Evolutionary conservation across 2,888 invertebrate species (phyloP).

Genomic region (Seladonia tumulorum): DNA sequence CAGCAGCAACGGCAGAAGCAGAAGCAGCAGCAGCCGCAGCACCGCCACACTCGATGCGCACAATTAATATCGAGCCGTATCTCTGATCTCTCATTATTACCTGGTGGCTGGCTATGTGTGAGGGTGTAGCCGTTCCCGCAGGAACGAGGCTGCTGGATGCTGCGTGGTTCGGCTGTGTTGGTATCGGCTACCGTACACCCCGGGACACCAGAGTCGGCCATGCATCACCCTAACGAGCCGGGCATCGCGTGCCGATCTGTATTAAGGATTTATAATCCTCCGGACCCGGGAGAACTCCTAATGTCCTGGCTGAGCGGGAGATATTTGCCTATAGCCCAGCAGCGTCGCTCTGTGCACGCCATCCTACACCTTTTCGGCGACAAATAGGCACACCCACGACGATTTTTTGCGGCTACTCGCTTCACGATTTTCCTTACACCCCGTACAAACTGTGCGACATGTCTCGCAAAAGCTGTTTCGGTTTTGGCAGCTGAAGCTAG

Average conservation of each 20-base stretch:
- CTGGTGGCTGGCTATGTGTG: conserved; percentile 72
- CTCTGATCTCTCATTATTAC: conserved; percentile 84
- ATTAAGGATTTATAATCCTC: conserved; percentile 83
- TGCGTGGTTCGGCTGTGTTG: conserved; percentile 64
- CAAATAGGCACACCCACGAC: conserved; percentile 69
- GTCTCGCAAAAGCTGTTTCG: neutral
- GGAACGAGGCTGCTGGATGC: conserved; percentile 65
- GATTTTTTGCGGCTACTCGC: conserved; percentile 43
- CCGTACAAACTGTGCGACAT: neutral
- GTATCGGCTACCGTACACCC: conserved; percentile 83
- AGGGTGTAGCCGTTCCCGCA: conserved; percentile 76
- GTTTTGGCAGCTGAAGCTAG: neutral
- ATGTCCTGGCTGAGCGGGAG: conserved; percentile 74
- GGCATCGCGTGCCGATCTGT: conserved; percentile 84
- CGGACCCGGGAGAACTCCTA: conserved; percentile 75
- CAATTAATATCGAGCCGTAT: conserved; percentile 83
- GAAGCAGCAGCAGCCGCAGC: conserved; percentile 57
- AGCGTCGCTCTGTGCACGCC: conserved; percentile 44
- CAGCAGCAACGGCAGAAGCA: conserved; percentile 58
- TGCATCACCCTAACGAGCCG: conserved; percentile 83
- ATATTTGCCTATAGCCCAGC: conserved; percentile 68
- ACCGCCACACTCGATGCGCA: conserved; percentile 79
- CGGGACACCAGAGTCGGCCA: conserved; percentile 81
- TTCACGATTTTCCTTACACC: conserved; percentile 11
- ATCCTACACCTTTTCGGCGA: conserved; percentile 29